Percentiles rank a stretch among this genome's conserved stretches.
These are phyloP conservation scores for Empidonax alnorum DNA, from an alignment of 2,113 vertebrate species.

Conservation along the genomic window DNA sequence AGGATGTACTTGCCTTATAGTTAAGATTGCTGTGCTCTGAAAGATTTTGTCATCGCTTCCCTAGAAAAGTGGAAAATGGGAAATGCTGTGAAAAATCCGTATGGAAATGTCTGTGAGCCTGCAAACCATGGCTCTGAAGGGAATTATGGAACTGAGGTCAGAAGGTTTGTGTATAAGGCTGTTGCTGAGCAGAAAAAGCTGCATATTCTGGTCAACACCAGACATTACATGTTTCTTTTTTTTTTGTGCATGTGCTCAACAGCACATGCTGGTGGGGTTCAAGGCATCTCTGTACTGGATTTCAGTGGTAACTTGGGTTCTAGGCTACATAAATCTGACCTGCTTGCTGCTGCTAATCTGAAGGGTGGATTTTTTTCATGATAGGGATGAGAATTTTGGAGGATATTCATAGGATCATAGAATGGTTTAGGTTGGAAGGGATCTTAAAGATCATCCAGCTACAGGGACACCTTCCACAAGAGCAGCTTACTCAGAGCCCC, in stretches of 20 bases:
- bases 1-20: not conserved
- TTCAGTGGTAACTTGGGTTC: not conserved
- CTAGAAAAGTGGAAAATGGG: not conserved
- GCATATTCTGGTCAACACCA: not conserved
- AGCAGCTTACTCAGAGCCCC: not conserved
- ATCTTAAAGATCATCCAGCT: not conserved
- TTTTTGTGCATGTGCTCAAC: not conserved
- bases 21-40: not conserved
- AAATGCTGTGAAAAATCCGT: not conserved
- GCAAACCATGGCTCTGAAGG: not conserved
- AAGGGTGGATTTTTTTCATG: not conserved
- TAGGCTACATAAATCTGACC: not conserved
- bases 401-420: not conserved
- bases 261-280: not conserved
- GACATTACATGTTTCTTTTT: fast-evolving
- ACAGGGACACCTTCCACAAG: not conserved
- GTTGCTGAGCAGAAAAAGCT: not conserved
- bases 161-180: not conserved
- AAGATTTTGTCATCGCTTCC: not conserved
- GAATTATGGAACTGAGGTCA: not conserved
- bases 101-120: not conserved
- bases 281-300: not conserved
- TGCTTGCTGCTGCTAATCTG: not conserved
- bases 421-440: not conserved
- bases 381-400: not conserved